phyloP scores from a whole-genome alignment of 2,888 invertebrate genomes.

The Linyphia triangularis region DNA sequence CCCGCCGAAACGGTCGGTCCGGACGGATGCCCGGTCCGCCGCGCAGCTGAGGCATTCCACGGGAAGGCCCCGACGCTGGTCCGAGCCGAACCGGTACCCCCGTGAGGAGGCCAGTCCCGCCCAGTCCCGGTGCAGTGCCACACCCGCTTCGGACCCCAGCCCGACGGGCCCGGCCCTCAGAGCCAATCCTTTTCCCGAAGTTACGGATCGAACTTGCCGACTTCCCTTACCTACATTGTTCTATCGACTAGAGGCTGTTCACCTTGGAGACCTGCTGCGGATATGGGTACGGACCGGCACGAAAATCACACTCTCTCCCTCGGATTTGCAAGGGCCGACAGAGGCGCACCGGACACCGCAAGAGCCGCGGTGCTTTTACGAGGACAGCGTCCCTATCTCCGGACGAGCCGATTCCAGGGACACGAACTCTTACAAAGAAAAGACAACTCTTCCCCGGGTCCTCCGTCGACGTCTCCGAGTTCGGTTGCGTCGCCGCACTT shows the following conservation, averaged over 20 bases:
- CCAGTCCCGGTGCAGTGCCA: slow-evolving; percentile 78
- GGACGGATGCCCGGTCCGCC: slow-evolving; percentile 67
- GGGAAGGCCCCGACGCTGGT: slow-evolving; percentile 78
- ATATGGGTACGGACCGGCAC: slow-evolving; percentile 81
- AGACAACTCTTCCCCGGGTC: slow-evolving; percentile 80
- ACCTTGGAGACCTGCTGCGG: slow-evolving; percentile 89
- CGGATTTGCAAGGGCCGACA: slow-evolving; percentile 54
- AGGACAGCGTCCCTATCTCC: slow-evolving; percentile 80
- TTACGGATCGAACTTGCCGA: slow-evolving; percentile 84
- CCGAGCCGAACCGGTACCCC: slow-evolving; percentile 76
- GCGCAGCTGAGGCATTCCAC: slow-evolving; percentile 79
- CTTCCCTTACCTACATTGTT: slow-evolving; percentile 86
- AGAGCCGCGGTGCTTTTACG: slow-evolving; percentile 81
- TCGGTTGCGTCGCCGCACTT: too few relatives aligned
- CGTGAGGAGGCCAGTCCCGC: slow-evolving; percentile 77
- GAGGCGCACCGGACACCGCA: slow-evolving; percentile 57
- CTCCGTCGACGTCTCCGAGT: too few relatives aligned
- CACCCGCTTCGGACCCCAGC: slow-evolving; percentile 82
- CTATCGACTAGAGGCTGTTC: slow-evolving; percentile 85
- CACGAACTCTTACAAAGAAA: slow-evolving; percentile 80
- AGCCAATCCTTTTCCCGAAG: slow-evolving; percentile 87
- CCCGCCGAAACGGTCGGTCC: too few relatives aligned
- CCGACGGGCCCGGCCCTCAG: slow-evolving; percentile 85
- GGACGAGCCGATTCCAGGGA: slow-evolving; percentile 81
- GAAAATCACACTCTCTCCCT: slow-evolving; percentile 70